Percentiles rank a stretch among this genome's conserved stretches.
phyloP scores from a whole-genome alignment of 2,113 vertebrate species.

The Ophthalmotilapia sp. region DNA sequence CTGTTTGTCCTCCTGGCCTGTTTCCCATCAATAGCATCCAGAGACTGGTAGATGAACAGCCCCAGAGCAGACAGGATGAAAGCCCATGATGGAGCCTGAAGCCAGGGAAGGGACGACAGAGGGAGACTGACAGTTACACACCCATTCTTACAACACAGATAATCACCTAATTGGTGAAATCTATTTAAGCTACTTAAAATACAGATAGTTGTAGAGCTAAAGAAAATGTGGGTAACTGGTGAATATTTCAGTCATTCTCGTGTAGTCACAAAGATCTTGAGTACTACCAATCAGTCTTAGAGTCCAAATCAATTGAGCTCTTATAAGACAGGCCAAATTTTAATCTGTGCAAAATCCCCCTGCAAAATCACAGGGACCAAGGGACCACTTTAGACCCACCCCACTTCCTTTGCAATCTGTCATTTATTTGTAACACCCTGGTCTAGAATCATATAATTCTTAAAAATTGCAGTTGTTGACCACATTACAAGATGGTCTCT shows the following conservation, averaged over 20 bases:
- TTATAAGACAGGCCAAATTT: not conserved
- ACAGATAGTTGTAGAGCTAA: not conserved
- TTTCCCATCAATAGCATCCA: slow-evolving; percentile 97
- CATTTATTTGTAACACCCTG: not conserved
- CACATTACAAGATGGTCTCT: not conserved
- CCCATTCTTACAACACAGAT: not conserved
- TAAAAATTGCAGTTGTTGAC: not conserved
- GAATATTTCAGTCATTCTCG: not conserved
- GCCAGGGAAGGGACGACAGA: not conserved
- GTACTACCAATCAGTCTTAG: not conserved
- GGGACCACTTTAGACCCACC: not conserved
- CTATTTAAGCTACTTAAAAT: not conserved
- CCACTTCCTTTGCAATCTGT: not conserved
- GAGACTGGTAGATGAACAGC: slow-evolving; percentile 93
- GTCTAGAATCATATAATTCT: not conserved
- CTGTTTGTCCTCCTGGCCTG: slow-evolving; percentile 94
- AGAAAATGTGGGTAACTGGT: not conserved
- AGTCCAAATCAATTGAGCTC: not conserved
- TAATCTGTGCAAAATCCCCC: not conserved
- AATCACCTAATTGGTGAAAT: not conserved
- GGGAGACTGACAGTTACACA: not conserved
- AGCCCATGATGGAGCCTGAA: slow-evolving; percentile 87
- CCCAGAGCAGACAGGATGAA: slow-evolving; percentile 84
- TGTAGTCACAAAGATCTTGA: not conserved
- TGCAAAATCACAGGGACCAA: not conserved